Evolutionary conservation across 2,797 vertebrate species (phyloP).

Genomic region (Pogoniulus pusillus): DNA sequence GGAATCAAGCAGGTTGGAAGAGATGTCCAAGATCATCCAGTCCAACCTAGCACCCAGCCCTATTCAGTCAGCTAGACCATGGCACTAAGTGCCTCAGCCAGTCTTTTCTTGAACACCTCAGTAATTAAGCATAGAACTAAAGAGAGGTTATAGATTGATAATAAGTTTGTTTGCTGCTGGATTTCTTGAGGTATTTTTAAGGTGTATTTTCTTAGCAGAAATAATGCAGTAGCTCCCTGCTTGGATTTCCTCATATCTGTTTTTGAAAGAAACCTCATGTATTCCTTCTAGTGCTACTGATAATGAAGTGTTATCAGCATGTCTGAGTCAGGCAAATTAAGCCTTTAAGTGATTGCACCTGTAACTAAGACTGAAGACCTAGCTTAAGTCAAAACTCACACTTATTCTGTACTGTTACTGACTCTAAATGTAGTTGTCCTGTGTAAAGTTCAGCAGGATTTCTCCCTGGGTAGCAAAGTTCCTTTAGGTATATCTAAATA

Average conservation of each 20-base stretch:
- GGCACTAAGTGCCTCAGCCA: no score
- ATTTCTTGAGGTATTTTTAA: not conserved
- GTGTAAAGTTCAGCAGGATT: constrained; percentile 48
- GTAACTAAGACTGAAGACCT: not conserved
- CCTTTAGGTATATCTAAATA: constrained; percentile 26
- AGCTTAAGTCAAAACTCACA: not conserved
- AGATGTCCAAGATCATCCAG: no score
- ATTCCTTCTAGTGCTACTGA: constrained; percentile 17
- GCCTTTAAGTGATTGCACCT: not conserved
- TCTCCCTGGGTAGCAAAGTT: not conserved
- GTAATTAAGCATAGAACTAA: constrained; percentile 33
- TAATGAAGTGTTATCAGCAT: constrained; percentile 7
- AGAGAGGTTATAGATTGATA: not conserved
- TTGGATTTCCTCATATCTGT: constrained; percentile 11
- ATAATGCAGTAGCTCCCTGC: not conserved
- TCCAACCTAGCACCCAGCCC: no score
- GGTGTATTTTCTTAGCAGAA: constrained; percentile 20
- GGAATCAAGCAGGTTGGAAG: no score
- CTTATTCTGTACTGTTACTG: not conserved
- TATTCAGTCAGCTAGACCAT: no score
- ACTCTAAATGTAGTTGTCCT: not conserved
- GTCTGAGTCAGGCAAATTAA: constrained; percentile 13
- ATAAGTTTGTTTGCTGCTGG: not conserved
- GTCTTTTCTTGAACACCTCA: no score
- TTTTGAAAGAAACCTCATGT: constrained; percentile 21